phyloP scores from a whole-genome alignment of 2,797 vertebrate species.

The Melanotaenia parkinsoni region DNA sequence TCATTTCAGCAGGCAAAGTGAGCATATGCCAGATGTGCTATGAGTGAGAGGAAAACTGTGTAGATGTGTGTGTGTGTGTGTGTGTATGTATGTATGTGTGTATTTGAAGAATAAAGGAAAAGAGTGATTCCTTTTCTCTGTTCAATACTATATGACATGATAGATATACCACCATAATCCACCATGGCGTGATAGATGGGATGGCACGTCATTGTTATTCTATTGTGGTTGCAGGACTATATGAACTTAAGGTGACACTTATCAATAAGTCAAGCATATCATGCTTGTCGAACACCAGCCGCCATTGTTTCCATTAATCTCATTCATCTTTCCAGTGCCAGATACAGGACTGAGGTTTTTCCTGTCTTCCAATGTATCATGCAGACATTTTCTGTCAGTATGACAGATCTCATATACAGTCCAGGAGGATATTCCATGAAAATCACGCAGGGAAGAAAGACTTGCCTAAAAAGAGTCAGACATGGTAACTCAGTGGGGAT shows the following conservation, averaged over 20 bases:
- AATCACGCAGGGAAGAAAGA: too few relatives aligned
- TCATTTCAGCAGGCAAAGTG: conserved; percentile 41
- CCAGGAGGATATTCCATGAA: neutral
- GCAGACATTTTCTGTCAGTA: neutral
- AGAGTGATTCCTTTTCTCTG: conserved; percentile 50
- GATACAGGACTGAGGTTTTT: neutral
- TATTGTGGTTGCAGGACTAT: neutral
- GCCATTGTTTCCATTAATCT: neutral
- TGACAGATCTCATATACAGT: neutral
- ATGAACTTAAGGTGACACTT: neutral
- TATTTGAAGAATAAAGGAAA: conserved; percentile 17
- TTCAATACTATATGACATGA: conserved; percentile 49
- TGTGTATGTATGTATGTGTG: conserved; percentile 19
- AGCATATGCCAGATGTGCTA: neutral
- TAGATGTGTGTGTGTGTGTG: conserved; percentile 23
- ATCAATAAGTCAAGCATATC: neutral
- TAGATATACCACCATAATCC: conserved; percentile 34
- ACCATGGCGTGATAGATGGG: conserved; percentile 42
- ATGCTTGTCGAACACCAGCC: neutral
- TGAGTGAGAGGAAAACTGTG: conserved; percentile 15
- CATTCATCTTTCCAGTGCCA: neutral
- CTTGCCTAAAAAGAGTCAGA: too few relatives aligned
- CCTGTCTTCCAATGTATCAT: neutral
- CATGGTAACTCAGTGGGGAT: too few relatives aligned
- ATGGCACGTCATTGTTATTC: conserved; percentile 8